Percentiles rank a stretch among this genome's conserved stretches.
Evolutionary conservation across 1,140 invertebrate species (phyloP).

Genomic region (Drosophila parabipectinata): DNA sequence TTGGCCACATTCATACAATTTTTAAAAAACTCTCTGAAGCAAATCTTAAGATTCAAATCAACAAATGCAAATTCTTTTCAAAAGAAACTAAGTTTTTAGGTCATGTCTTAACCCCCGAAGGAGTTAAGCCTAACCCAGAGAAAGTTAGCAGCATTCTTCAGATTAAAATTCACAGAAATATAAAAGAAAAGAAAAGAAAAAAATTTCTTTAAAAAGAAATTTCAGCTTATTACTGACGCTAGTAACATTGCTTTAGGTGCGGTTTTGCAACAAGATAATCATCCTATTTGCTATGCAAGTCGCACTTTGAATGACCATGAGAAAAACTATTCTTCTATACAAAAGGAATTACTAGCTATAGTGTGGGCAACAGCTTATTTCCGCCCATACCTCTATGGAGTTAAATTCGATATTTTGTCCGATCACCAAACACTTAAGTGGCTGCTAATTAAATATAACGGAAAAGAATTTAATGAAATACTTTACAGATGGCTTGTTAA

Average conservation of each 20-base stretch:
- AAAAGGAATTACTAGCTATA: slow-evolving; percentile 2
- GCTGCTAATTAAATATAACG: slow-evolving; percentile 2
- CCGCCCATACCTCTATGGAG: slow-evolving; percentile 1
- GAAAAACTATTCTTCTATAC: slow-evolving; percentile 5
- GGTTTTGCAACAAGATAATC: slow-evolving; percentile 3
- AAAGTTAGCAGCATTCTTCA: slow-evolving; percentile 1
- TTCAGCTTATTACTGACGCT: slow-evolving; percentile 1
- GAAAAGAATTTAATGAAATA: slow-evolving; percentile 3
- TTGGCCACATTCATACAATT: too few relatives aligned
- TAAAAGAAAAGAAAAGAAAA: too few relatives aligned
- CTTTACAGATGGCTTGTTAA: too few relatives aligned
- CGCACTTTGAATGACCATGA: slow-evolving; percentile 1
- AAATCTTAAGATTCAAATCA: too few relatives aligned
- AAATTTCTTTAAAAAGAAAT: background rate
- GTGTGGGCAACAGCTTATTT: slow-evolving; percentile 4
- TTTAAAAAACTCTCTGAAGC: too few relatives aligned
- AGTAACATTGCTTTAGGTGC: background rate
- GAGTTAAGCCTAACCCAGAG: background rate
- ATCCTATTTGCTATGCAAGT: slow-evolving; percentile 8
- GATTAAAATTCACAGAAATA: slow-evolving; percentile 3
- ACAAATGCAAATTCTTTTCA: too few relatives aligned
- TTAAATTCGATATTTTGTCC: slow-evolving; percentile 3
- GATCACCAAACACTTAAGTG: background rate
- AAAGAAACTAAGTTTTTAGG: too few relatives aligned
- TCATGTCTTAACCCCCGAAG: too few relatives aligned